Conservation (phyloP, 1,140 invertebrate species). For the Nasonia vitripennis region DNA sequence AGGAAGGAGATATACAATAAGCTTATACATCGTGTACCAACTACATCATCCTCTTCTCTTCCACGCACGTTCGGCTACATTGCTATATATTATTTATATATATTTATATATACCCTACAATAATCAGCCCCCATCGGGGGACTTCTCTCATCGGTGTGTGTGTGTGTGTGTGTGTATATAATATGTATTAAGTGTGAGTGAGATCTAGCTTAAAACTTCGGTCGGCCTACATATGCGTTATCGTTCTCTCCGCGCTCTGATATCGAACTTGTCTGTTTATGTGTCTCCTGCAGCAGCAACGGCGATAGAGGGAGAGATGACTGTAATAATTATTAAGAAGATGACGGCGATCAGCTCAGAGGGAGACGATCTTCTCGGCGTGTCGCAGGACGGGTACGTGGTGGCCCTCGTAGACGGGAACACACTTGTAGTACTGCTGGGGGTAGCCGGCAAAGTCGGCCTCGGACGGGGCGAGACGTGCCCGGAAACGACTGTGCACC, state of each 20-base stretch:
- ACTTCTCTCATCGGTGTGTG: not conserved
- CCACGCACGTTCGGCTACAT: too few relatives aligned
- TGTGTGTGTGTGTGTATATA: not conserved
- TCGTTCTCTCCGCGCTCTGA: not conserved
- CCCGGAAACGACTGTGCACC: constrained; percentile 66
- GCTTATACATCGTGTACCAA: not conserved
- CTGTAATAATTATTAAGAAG: not conserved
- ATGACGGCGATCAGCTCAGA: constrained; percentile 60
- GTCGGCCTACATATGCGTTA: not conserved
- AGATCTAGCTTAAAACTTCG: constrained; percentile 30
- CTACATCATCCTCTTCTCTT: not conserved
- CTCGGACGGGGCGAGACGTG: constrained; percentile 64
- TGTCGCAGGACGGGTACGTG: constrained; percentile 61
- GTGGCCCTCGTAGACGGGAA: constrained; percentile 68
- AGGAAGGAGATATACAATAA: not conserved
- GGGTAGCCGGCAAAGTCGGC: constrained; percentile 63
- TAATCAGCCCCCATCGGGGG: too few relatives aligned
- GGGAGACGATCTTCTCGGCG: constrained; percentile 68
- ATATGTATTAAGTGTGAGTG: not conserved
- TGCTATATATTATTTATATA: too few relatives aligned
- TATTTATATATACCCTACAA: too few relatives aligned
- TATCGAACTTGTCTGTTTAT: constrained; percentile 36
- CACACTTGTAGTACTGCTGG: constrained; percentile 72
- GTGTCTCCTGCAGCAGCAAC: not conserved
- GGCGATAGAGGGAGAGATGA: not conserved